Conservation (phyloP, 2,888 invertebrate genomes). For the Coelinius sp. region DNA sequence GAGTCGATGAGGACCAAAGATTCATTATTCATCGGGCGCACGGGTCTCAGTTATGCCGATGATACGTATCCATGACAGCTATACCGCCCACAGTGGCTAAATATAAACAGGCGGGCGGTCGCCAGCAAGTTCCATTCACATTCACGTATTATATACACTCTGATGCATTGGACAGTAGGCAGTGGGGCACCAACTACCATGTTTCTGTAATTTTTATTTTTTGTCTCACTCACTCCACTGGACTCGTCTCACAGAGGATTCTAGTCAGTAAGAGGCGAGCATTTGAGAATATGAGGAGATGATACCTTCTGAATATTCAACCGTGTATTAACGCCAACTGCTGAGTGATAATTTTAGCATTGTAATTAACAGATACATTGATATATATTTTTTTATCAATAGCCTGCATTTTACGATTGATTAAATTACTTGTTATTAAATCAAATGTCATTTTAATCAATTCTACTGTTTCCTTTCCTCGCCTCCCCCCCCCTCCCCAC, state of each 20-base stretch:
- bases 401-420: no score
- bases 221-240: neutral
- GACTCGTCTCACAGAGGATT: slow-evolving; percentile 38
- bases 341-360: slow-evolving; percentile 66
- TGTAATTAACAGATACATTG: slow-evolving; percentile 69
- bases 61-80: slow-evolving; percentile 71
- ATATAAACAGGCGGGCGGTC: slow-evolving; percentile 71
- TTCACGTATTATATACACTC: slow-evolving; percentile 59
- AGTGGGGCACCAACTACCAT: slow-evolving; percentile 25
- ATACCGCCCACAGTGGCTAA: slow-evolving; percentile 71
- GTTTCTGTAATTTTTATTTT: slow-evolving; percentile 7
- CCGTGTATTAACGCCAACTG: slow-evolving; percentile 49
- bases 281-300: slow-evolving; percentile 64
- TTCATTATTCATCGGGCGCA: slow-evolving; percentile 69
- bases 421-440: no score
- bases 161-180: slow-evolving; percentile 36
- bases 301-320: slow-evolving; percentile 69
- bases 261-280: slow-evolving; percentile 59
- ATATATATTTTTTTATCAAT: no score
- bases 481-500: no score
- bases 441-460: no score
- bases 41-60: slow-evolving; percentile 68
- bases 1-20: slow-evolving; percentile 58
- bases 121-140: slow-evolving; percentile 70
- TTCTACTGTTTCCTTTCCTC: no score